Conservation (phyloP, 2,888 invertebrate species). For the Alcis repandata region DNA sequence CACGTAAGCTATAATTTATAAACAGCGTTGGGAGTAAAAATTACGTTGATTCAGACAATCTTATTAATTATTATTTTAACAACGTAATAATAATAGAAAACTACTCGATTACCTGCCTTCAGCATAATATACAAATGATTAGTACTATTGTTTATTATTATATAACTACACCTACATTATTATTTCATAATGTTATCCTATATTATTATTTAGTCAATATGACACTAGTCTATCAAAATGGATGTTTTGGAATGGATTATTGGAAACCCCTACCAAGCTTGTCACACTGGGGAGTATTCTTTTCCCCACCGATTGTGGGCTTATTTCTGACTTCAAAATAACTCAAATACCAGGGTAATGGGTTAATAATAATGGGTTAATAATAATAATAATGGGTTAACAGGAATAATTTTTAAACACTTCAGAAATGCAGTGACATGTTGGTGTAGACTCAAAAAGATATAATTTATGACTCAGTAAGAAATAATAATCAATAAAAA, state of each 20-base stretch:
- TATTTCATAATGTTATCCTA: not conserved
- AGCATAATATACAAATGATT: constrained; percentile 12
- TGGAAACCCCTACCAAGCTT: not conserved
- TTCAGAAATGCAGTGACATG: too few relatives aligned
- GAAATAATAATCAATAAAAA: too few relatives aligned
- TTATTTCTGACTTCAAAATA: too few relatives aligned
- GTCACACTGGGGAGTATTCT: not conserved
- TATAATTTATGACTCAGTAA: too few relatives aligned
- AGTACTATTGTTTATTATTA: constrained; percentile 1
- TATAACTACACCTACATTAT: constrained; percentile 13
- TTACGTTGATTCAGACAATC: constrained; percentile 33
- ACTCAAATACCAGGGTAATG: too few relatives aligned
- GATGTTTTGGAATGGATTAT: not conserved
- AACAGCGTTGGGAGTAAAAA: constrained; percentile 40
- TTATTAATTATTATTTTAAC: constrained; percentile 8
- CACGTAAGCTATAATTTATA: constrained; percentile 46
- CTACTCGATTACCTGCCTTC: constrained; percentile 22
- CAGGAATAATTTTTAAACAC: too few relatives aligned
- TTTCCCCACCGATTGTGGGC: too few relatives aligned
- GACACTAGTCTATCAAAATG: not conserved
- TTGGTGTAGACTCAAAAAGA: too few relatives aligned
- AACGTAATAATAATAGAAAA: constrained; percentile 31
- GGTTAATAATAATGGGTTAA: too few relatives aligned
- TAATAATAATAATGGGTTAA: too few relatives aligned
- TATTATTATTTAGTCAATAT: not conserved